Percentiles rank a stretch among this genome's conserved stretches.
Conservation (phyloP, 2,888 invertebrate species). For the Monoplex corrugatus region DNA sequence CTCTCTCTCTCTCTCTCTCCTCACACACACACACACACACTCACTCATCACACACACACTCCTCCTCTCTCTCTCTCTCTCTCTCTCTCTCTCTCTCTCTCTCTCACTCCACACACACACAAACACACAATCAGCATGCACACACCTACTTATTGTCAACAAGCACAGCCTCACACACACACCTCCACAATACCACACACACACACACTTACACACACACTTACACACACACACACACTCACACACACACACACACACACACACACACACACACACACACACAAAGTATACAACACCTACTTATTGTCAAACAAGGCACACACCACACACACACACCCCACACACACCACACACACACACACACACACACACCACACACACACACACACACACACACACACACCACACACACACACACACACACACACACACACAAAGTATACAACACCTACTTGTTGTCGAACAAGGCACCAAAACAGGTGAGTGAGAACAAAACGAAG, state of each 20-base stretch:
- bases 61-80: too few relatives aligned
- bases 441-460: conserved; percentile 68
- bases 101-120: not conserved
- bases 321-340: not conserved
- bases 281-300: conserved; percentile 58
- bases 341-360: not conserved
- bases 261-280: not conserved
- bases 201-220: too few relatives aligned
- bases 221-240: not conserved
- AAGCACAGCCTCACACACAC: not conserved
- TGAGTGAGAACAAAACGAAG: conserved; percentile 65
- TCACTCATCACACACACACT: not conserved
- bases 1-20: not conserved
- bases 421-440: not conserved
- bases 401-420: not conserved
- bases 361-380: not conserved
- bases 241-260: not conserved
- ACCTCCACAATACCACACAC: not conserved
- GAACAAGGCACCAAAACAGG: conserved; percentile 69
- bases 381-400: conserved; percentile 4
- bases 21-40: conserved; percentile 8
- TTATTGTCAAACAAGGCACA: conserved; percentile 70
- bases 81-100: too few relatives aligned
- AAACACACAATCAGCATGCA: not conserved
- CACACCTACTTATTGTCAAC: not conserved